Evolutionary conservation across 2,113 vertebrate species (phyloP).

Genomic region (Naja naja): DNA sequence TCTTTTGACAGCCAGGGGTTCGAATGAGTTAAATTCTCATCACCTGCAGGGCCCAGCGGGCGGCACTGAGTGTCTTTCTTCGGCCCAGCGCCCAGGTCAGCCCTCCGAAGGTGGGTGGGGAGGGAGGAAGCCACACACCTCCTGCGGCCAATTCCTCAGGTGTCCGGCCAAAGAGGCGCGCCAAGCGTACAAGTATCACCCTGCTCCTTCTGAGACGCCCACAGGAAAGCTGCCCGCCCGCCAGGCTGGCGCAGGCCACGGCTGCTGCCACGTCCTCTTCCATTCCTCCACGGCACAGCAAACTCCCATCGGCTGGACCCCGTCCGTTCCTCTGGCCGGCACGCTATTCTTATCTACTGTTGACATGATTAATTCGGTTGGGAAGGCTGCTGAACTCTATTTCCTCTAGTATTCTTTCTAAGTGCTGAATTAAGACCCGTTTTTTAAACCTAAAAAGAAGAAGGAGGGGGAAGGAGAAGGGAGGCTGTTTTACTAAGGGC

Average conservation of each 20-base stretch:
- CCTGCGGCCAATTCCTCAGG: slow-evolving; percentile 66
- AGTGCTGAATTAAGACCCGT: slow-evolving; percentile 95
- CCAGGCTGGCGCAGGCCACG: slow-evolving; percentile 41
- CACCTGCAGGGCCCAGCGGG: slow-evolving; percentile 63
- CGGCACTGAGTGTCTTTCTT: slow-evolving; percentile 63
- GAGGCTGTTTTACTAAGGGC: not conserved
- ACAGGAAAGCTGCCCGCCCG: slow-evolving; percentile 62
- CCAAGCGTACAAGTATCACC: slow-evolving; percentile 55
- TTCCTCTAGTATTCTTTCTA: slow-evolving; percentile 85
- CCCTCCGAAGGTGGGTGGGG: slow-evolving; percentile 52
- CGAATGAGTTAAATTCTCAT: slow-evolving; percentile 67
- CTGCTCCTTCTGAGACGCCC: slow-evolving; percentile 64
- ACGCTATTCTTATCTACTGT: slow-evolving; percentile 79
- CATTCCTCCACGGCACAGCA: slow-evolving; percentile 66
- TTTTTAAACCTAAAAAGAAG: slow-evolving; percentile 90
- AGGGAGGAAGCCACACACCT: slow-evolving; percentile 69
- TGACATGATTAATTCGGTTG: slow-evolving; percentile 78
- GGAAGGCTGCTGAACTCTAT: slow-evolving; percentile 75
- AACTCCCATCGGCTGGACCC: slow-evolving; percentile 59
- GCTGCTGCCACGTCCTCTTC: slow-evolving; percentile 57
- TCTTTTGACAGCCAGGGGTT: slow-evolving; percentile 55
- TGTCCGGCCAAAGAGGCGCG: slow-evolving; percentile 60
- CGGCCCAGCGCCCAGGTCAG: slow-evolving; percentile 61
- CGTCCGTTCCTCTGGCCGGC: slow-evolving; percentile 31
- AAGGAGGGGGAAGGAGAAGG: not conserved